These are phyloP conservation scores for Sanderia malayensis DNA, from an alignment of 30 jellyfish, hydroid and myxozoan genomes.

Conservation along the genomic window DNA sequence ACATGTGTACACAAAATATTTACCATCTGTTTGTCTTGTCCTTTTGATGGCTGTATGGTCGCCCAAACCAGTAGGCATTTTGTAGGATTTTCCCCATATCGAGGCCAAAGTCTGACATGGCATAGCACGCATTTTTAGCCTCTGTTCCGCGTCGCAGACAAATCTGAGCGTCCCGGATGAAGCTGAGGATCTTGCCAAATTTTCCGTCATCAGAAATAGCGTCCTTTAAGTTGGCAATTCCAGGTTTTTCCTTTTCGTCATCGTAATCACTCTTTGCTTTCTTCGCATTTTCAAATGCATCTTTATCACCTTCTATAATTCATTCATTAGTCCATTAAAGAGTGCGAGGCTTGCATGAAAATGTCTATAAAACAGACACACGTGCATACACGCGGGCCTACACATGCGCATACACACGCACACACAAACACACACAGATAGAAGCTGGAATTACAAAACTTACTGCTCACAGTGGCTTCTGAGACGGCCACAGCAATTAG, in stretches of 20 bases:
- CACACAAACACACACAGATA: too few species aligned
- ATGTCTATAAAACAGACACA: too few species aligned
- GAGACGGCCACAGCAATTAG: too few species aligned
- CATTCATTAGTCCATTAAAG: too few species aligned
- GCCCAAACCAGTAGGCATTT: conserved; percentile 19
- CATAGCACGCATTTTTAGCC: conserved; percentile 42
- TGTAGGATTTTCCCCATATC: not conserved
- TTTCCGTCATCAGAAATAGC: conserved; percentile 10
- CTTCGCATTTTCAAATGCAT: conserved; percentile 1
- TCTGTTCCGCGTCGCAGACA: conserved; percentile 42
- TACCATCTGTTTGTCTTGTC: conserved; percentile 37
- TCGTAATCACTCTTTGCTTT: conserved; percentile 19
- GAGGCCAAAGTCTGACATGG: conserved; percentile 19
- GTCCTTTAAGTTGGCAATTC: conserved; percentile 6
- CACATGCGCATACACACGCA: too few species aligned
- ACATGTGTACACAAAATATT: too few species aligned
- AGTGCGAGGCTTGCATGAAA: too few species aligned
- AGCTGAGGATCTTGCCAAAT: conserved; percentile 2
- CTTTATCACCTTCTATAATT: too few species aligned
- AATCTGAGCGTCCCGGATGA: conserved; percentile 25
- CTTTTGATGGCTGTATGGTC: conserved; percentile 1
- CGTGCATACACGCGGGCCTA: too few species aligned
- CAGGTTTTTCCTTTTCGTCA: conserved; percentile 8
- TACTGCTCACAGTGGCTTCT: too few species aligned
- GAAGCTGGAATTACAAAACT: too few species aligned